These are phyloP conservation scores for Anolis apletophallus DNA, from an alignment of 2,797 vertebrate species.

Conservation along the genomic window DNA sequence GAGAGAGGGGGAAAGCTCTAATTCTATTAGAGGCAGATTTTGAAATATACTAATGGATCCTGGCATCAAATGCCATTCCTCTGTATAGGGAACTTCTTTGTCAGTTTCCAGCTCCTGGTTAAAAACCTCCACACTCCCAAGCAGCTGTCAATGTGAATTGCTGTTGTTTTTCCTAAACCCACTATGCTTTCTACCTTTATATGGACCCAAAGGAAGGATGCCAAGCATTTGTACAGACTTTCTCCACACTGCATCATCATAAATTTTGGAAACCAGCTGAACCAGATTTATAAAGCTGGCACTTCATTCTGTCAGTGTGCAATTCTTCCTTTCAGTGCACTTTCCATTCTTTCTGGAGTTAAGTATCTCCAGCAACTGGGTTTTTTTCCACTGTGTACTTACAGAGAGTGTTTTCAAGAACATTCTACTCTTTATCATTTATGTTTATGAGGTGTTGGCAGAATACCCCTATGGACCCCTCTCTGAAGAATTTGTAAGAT, in stretches of 20 bases:
- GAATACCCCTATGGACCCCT: background rate
- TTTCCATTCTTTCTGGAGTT: background rate
- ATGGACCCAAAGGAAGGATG: background rate
- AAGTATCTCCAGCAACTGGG: background rate
- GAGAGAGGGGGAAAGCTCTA: too few relatives aligned
- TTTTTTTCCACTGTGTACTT: background rate
- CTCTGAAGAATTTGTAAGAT: background rate
- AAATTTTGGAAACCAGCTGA: background rate
- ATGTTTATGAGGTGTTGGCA: background rate
- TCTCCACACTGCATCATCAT: background rate
- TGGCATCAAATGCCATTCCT: too few relatives aligned
- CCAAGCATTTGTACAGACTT: background rate
- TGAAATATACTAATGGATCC: too few relatives aligned
- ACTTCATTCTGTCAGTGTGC: background rate
- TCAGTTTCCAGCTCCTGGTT: too few relatives aligned
- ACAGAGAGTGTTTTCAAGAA: background rate
- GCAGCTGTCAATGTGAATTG: too few relatives aligned
- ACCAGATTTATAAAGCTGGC: background rate
- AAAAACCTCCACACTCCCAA: too few relatives aligned
- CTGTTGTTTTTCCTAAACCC: background rate
- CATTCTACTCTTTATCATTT: constrained; percentile 1
- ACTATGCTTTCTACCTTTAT: background rate
- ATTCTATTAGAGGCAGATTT: too few relatives aligned
- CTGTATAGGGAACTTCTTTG: too few relatives aligned
- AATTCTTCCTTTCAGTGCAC: background rate